Evolutionary conservation across 2,113 vertebrate genomes (phyloP).

Genomic region (Podarcis cretensis): DNA sequence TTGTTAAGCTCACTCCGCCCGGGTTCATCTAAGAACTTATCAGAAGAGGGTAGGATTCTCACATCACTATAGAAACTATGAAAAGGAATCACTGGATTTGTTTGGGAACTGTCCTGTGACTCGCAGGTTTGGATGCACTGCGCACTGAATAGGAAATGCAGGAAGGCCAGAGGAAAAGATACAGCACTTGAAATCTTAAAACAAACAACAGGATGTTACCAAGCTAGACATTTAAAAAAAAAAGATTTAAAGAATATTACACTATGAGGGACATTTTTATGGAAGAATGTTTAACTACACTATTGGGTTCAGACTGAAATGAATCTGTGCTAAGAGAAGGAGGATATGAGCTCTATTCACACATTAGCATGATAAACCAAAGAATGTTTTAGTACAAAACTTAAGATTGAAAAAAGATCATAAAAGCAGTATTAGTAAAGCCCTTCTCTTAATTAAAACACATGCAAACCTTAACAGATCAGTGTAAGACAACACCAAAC

Average conservation of each 20-base stretch:
- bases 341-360: background rate
- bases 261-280: background rate
- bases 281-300: background rate
- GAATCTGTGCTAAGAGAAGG: background rate
- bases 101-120: background rate
- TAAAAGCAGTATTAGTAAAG: background rate
- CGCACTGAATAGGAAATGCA: background rate
- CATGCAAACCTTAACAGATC: background rate
- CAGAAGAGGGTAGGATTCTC: background rate
- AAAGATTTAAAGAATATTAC: background rate
- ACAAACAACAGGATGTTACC: background rate
- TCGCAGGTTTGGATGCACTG: background rate
- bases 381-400: background rate
- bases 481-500: background rate
- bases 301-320: background rate
- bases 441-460: background rate
- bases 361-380: background rate
- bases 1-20: background rate
- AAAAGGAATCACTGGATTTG: background rate
- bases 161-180: background rate
- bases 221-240: background rate
- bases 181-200: background rate
- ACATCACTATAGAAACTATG: background rate
- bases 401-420: background rate
- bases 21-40: background rate